phyloP scores from a whole-genome alignment of 1,140 invertebrate genomes.

The Colletes latitarsis region DNA sequence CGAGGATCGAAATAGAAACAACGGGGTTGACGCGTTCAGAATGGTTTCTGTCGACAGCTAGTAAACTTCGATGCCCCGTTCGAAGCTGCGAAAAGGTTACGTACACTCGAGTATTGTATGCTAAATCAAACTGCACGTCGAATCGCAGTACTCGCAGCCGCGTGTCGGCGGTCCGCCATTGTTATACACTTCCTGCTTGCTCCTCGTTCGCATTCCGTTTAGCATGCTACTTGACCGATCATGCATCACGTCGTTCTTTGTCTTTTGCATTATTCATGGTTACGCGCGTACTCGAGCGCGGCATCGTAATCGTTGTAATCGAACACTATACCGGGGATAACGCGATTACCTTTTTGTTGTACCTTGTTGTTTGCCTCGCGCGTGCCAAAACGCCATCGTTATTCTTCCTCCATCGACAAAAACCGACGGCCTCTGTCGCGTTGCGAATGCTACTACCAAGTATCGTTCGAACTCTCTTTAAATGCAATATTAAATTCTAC shows the following conservation, averaged over 20 bases:
- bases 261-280: constrained; percentile 28
- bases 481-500: no score
- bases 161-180: constrained; percentile 1
- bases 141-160: constrained; percentile 11
- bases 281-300: not conserved
- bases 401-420: no score
- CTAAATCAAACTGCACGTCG: constrained; percentile 11
- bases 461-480: no score
- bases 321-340: not conserved
- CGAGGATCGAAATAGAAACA: not conserved
- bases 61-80: not conserved
- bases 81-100: constrained; percentile 17
- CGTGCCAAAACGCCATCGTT: no score
- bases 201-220: constrained; percentile 25
- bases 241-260: constrained; percentile 12
- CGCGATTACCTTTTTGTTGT: not conserved
- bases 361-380: no score
- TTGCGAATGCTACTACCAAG: no score
- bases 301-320: constrained; percentile 13
- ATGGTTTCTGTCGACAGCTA: not conserved
- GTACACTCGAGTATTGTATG: not conserved
- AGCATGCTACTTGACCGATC: constrained; percentile 7
- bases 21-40: not conserved
- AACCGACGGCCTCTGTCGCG: no score
- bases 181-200: constrained; percentile 2